Percentiles rank a stretch among this genome's conserved stretches.
Conservation (phyloP, 2,888 invertebrate genomes). For the Drosophila mayaguana region DNA sequence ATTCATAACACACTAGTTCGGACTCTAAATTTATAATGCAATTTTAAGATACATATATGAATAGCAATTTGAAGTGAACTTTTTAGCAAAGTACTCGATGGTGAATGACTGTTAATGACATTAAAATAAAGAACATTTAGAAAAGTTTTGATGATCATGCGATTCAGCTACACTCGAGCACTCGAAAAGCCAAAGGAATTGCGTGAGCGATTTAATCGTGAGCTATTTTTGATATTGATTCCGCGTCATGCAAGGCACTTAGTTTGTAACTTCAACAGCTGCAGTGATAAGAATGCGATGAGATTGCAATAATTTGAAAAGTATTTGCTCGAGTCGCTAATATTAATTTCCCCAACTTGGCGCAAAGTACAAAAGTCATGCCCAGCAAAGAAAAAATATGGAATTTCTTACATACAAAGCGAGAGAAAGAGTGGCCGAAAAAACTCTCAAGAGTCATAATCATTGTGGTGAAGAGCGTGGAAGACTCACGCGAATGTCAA, state of each 20-base stretch:
- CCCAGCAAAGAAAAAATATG: conserved; percentile 1
- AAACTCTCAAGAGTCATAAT: conserved; percentile 68
- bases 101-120: background rate
- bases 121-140: background rate
- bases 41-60: background rate
- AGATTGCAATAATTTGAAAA: conserved; percentile 58
- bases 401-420: background rate
- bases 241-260: conserved; percentile 65
- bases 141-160: background rate
- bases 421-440: background rate
- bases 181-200: conserved; percentile 12
- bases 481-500: conserved; percentile 65
- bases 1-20: no score
- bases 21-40: background rate
- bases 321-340: conserved; percentile 46
- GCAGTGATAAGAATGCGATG: conserved; percentile 70
- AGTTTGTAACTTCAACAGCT: conserved; percentile 59
- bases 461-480: conserved; percentile 42
- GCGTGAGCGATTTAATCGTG: conserved; percentile 34
- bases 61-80: background rate
- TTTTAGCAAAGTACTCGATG: background rate
- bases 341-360: conserved; percentile 69
- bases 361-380: conserved; percentile 76
- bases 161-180: background rate
- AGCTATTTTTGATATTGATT: conserved; percentile 36